These are phyloP conservation scores for Tetramorium alpestre DNA, from an alignment of 1,140 invertebrate genomes.

Conservation along the genomic window DNA sequence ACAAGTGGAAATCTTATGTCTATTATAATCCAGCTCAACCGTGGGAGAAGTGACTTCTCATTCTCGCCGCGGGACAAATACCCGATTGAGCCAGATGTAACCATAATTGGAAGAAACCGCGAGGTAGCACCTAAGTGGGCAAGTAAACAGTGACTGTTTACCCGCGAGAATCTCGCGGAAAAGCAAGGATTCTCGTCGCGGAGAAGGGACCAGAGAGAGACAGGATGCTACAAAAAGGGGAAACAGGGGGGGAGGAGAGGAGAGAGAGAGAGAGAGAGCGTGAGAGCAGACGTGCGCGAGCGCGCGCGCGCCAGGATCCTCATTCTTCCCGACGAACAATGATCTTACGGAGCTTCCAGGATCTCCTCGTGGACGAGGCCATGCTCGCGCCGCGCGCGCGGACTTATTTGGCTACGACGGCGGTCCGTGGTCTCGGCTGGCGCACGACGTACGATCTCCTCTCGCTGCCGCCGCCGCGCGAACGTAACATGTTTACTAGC, in stretches of 20 bases:
- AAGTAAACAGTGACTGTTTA: slow-evolving; percentile 67
- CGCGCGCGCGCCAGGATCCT: neutral
- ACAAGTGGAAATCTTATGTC: too few species aligned
- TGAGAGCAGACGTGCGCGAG: neutral
- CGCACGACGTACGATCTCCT: slow-evolving; percentile 76
- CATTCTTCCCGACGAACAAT: neutral
- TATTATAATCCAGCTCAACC: neutral
- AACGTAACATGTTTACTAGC: slow-evolving; percentile 72
- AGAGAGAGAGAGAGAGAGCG: neutral
- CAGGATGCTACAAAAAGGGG: too few species aligned
- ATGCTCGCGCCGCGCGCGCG: slow-evolving; percentile 82
- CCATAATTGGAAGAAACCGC: slow-evolving; percentile 56
- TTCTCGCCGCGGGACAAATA: slow-evolving; percentile 37
- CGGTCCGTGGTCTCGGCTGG: slow-evolving; percentile 77
- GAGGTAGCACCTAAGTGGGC: neutral
- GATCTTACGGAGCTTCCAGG: slow-evolving; percentile 87
- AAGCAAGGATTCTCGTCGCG: slow-evolving; percentile 1
- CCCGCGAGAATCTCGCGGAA: neutral
- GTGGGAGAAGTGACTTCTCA: neutral
- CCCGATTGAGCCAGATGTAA: slow-evolving; percentile 17
- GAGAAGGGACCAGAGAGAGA: neutral
- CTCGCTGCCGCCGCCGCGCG: slow-evolving; percentile 61
- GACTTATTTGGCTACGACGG: slow-evolving; percentile 84
- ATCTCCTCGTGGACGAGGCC: slow-evolving; percentile 88
- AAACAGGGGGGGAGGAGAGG: too few species aligned